Conservation (phyloP, 1,140 invertebrate species). For the Zeugodacus cucurbitae region DNA sequence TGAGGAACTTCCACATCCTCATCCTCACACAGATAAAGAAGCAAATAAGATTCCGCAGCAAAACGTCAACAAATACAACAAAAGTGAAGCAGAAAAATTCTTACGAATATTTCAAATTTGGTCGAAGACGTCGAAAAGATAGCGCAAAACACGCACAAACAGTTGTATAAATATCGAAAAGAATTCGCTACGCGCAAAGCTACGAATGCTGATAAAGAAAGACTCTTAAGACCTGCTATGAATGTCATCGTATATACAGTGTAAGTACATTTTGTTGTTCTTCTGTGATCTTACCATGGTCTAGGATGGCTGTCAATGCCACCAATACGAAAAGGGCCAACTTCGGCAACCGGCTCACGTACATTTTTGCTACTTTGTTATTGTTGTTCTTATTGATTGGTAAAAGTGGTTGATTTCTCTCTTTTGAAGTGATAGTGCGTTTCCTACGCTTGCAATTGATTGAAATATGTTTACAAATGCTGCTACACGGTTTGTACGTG, state of each 20-base stretch:
- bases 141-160: not conserved
- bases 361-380: not conserved
- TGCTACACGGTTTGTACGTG: not conserved
- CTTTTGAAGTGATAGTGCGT: not conserved
- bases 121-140: constrained; percentile 4
- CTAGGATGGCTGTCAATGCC: not conserved
- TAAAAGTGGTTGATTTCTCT: not conserved
- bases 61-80: not conserved
- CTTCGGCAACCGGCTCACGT: constrained; percentile 10
- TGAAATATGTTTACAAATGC: not conserved
- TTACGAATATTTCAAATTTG: not conserved
- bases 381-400: not conserved
- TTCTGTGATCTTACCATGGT: constrained; percentile 1
- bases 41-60: not conserved
- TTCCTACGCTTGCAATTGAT: not conserved
- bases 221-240: not conserved
- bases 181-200: not conserved
- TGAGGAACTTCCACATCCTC: not conserved
- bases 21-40: not conserved
- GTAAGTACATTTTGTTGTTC: not conserved
- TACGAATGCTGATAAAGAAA: not conserved
- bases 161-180: not conserved
- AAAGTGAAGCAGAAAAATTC: not conserved
- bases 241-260: not conserved
- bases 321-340: not conserved